Conservation (phyloP, 2,888 invertebrate genomes). For the Hymenopus coronatus region DNA sequence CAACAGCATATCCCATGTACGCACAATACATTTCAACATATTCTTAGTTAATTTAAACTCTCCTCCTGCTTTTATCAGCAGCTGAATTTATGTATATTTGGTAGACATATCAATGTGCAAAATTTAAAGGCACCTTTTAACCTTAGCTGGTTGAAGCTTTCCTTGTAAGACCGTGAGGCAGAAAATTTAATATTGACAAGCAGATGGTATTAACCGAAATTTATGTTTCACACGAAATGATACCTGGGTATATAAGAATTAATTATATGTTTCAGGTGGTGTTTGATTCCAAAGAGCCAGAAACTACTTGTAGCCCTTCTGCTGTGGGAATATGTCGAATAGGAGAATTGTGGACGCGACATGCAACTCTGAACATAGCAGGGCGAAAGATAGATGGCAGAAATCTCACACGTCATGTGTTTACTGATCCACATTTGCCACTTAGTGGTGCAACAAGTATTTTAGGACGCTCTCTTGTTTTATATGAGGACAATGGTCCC, state of each 20-base stretch:
- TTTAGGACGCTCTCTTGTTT: conserved; percentile 77
- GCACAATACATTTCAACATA: no score
- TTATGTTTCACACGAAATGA: no score
- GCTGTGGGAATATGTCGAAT: conserved; percentile 63
- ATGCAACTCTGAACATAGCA: conserved; percentile 69
- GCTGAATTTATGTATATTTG: no score
- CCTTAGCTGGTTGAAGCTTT: no score
- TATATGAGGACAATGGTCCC: conserved; percentile 85
- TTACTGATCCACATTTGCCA: conserved; percentile 63
- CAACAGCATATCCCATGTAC: no score
- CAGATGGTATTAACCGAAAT: no score
- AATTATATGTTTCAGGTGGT: conserved; percentile 49
- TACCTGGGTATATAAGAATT: neutral
- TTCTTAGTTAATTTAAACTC: no score
- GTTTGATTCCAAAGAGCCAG: conserved; percentile 57
- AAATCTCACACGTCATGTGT: conserved; percentile 66
- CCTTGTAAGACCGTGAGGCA: no score
- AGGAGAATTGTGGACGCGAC: conserved; percentile 74
- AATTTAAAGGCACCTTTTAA: no score
- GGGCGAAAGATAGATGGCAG: conserved; percentile 67
- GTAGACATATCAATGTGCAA: no score
- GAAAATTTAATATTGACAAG: no score
- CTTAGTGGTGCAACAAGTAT: conserved; percentile 72
- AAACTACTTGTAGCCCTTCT: conserved; percentile 57
- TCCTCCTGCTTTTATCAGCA: no score